Percentiles rank a stretch among this genome's conserved stretches.
phyloP scores from a whole-genome alignment of 2,113 vertebrate genomes.

The Nibea coibor region DNA sequence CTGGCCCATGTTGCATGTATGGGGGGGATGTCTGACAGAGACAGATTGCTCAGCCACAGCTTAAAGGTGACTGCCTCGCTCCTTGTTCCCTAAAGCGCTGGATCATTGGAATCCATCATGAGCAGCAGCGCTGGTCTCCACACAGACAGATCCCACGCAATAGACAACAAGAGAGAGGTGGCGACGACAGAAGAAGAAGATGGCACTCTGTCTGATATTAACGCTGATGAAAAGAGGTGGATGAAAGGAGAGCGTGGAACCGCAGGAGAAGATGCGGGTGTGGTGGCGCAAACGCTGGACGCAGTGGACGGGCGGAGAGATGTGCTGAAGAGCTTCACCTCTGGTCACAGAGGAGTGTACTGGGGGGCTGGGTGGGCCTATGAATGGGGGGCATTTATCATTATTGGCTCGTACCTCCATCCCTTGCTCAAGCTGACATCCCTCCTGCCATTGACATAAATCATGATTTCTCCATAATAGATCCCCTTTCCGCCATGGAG shows the following conservation, averaged over 20 bases:
- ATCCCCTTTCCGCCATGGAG: slow-evolving; percentile 89
- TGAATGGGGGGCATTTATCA: slow-evolving; percentile 88
- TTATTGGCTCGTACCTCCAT: slow-evolving; percentile 94
- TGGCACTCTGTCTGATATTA: neutral
- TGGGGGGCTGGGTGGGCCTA: slow-evolving; percentile 41
- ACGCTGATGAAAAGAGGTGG: neutral
- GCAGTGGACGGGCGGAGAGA: slow-evolving; percentile 4
- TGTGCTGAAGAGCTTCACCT: slow-evolving; percentile 40
- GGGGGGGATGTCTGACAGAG: slow-evolving; percentile 69
- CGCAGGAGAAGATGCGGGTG: slow-evolving; percentile 1
- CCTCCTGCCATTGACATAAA: slow-evolving; percentile 92
- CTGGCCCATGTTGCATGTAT: slow-evolving; percentile 76
- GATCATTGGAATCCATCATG: slow-evolving; percentile 79
- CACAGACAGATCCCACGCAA: slow-evolving; percentile 54
- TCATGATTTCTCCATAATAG: slow-evolving; percentile 98
- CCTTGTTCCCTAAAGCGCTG: slow-evolving; percentile 70
- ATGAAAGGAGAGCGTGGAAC: neutral
- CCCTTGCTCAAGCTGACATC: slow-evolving; percentile 87
- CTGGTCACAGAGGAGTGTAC: slow-evolving; percentile 24
- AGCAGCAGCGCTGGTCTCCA: slow-evolving; percentile 43
- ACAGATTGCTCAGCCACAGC: slow-evolving; percentile 71
- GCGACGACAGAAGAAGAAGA: slow-evolving; percentile 3
- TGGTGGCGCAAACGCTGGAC: neutral
- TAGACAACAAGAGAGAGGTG: slow-evolving; percentile 42
- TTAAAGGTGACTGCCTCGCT: slow-evolving; percentile 81